Evolutionary conservation across 2,797 vertebrate species (phyloP).

Genomic region (Acipenser transmontanus): DNA sequence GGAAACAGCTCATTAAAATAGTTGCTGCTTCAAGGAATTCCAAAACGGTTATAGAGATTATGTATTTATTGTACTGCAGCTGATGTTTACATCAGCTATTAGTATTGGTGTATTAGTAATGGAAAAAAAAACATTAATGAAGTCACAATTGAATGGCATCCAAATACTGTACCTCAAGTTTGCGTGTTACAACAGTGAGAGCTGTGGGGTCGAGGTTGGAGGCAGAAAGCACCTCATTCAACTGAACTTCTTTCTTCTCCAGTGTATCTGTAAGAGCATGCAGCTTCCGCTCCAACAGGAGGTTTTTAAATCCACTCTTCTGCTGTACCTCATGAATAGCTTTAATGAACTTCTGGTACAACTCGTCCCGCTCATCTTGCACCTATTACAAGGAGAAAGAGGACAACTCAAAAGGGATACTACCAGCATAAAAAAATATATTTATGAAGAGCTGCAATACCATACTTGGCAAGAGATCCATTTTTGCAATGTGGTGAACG

Average conservation of each 20-base stretch:
- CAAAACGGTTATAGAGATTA: too few species aligned
- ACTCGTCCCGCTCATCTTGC: conserved; percentile 69
- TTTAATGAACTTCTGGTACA: conserved; percentile 63
- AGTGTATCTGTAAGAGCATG: conserved; percentile 43
- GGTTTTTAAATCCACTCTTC: conserved; percentile 64
- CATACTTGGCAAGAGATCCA: too few species aligned
- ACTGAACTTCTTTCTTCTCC: conserved; percentile 74
- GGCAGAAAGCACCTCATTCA: conserved; percentile 60
- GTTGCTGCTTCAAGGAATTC: too few species aligned
- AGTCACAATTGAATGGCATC: neutral
- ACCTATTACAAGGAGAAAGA: conserved; percentile 51
- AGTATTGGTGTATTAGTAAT: too few species aligned
- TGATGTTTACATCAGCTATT: too few species aligned
- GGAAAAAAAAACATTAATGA: too few species aligned
- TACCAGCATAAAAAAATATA: too few species aligned
- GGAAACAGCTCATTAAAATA: too few species aligned
- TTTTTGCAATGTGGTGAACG: too few species aligned
- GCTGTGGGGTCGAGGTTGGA: conserved; percentile 65
- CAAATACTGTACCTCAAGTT: conserved; percentile 62
- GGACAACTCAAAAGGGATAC: neutral
- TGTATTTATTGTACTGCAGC: too few species aligned
- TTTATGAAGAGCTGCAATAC: too few species aligned
- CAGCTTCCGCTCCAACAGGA: conserved; percentile 71
- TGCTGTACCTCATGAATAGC: conserved; percentile 70
- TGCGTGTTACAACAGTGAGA: conserved; percentile 53